These are phyloP conservation scores for Parthenolecanium corni DNA, from an alignment of 2,888 invertebrate genomes.

Conservation along the genomic window DNA sequence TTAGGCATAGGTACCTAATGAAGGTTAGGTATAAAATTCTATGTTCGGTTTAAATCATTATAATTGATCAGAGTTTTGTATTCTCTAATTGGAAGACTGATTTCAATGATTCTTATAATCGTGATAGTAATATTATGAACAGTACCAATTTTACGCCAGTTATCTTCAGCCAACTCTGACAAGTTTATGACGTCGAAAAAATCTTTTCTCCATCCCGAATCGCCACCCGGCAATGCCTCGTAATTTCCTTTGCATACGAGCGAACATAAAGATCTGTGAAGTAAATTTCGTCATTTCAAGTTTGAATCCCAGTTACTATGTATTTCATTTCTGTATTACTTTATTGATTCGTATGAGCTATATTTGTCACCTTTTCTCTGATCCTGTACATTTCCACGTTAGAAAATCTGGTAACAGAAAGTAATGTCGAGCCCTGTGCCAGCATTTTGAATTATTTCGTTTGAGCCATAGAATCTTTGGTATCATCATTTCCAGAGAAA, in stretches of 20 bases:
- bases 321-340: not conserved
- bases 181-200: constrained; percentile 64
- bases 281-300: too few relatives aligned
- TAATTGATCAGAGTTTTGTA: too few relatives aligned
- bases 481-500: constrained; percentile 93
- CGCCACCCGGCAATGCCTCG: constrained; percentile 46
- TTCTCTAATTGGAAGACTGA: too few relatives aligned
- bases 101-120: too few relatives aligned
- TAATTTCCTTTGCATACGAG: constrained; percentile 92
- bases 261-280: constrained; percentile 71
- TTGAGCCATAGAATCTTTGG: constrained; percentile 92
- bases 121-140: too few relatives aligned
- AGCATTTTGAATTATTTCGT: constrained; percentile 52
- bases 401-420: constrained; percentile 81
- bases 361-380: constrained; percentile 37
- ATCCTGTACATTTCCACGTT: constrained; percentile 81
- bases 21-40: too few relatives aligned
- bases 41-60: too few relatives aligned
- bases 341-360: not conserved
- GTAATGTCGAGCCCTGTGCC: constrained; percentile 59
- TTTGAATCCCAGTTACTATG: not conserved
- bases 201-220: constrained; percentile 55
- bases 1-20: too few relatives aligned
- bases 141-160: constrained; percentile 58
- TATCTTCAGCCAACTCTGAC: constrained; percentile 54